Base-by-base conservation (phyloP, 2,113 vertebrate species). In the Oreocharis arfaki region DNA sequence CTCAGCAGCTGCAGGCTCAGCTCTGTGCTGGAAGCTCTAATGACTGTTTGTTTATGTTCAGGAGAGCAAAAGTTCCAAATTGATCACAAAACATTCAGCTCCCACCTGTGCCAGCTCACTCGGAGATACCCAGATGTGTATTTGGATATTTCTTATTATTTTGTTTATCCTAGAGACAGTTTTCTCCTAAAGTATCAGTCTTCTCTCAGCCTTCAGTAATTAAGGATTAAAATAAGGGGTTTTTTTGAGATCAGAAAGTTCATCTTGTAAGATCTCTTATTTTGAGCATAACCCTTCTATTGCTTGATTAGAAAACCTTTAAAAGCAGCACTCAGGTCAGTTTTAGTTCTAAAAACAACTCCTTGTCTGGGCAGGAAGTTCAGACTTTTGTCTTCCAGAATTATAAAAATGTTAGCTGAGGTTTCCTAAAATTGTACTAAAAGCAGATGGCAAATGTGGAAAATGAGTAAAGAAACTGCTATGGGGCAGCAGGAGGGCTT, bases 91-190 rank as follows among this genome's bases (percentile, higher is more conserved):
- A 32, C 30, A 46, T 22, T 41, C 75, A 27, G 15, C 6, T 3
- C 20, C 8, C 60, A 41, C 9, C 0, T 23, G 27, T 19, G 7
- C 41, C 44, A 21, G 23, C 16, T 64, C 59, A 60, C 30, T 1
- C 1, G 0, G 44, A 59, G 33, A 41, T 3, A 56, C 18, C 23
- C 26, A 17, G 8, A 9, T 0, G 2, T 23, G 1, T 4, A 9
- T 16, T 44, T 33, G 39, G n/a, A 13, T 57, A 35, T 46, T 86
- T 64, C 30, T 60, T 20, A 27, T 5, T 69, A 8, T 18, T 44
- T 18, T 56, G 11, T 71, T 71, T 39, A 15, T 9, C 24, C 7
- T 20, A 35, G 63, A 81, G 33, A 24, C 4, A 4, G 37, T 39
- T 74, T 55, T 82, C 50, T 82, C n/a, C 50, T 42, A 6, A 78